Evolutionary conservation across 2,113 vertebrate species (phyloP).

Genomic region (Ophthalmolycus amberensis): DNA sequence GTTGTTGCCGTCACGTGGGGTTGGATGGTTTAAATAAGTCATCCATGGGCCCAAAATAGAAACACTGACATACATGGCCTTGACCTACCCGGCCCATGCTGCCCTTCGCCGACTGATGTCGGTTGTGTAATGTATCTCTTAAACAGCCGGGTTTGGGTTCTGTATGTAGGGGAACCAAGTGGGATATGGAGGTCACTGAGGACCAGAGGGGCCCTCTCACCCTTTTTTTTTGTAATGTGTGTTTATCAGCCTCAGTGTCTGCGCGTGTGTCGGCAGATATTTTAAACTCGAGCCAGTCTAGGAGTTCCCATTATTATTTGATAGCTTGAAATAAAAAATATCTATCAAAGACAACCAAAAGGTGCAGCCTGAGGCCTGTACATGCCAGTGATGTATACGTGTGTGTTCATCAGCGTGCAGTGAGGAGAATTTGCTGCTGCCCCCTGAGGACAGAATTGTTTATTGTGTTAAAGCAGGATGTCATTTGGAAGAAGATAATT

Average conservation of each 20-base stretch:
- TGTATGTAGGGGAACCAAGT: slow-evolving; percentile 3
- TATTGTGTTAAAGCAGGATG: slow-evolving; percentile 54
- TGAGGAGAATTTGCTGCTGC: slow-evolving; percentile 20
- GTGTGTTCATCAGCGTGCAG: slow-evolving; percentile 25
- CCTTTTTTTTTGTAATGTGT: slow-evolving; percentile 5
- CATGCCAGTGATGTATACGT: slow-evolving; percentile 35
- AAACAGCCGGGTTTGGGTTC: slow-evolving; percentile 1
- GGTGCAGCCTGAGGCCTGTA: slow-evolving; percentile 37
- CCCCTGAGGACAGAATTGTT: slow-evolving; percentile 26
- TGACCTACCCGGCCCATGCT: slow-evolving; percentile 55
- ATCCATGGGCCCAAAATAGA: slow-evolving; percentile 77
- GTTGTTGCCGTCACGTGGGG: slow-evolving; percentile 67
- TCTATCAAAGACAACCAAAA: slow-evolving; percentile 62
- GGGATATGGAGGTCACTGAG: slow-evolving; percentile 39
- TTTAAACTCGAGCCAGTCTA: background rate
- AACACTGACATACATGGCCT: slow-evolving; percentile 57
- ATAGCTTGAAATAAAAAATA: slow-evolving; percentile 66
- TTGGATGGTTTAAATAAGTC: slow-evolving; percentile 81
- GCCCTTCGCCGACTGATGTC: slow-evolving; percentile 37
- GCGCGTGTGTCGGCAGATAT: slow-evolving; percentile 6
- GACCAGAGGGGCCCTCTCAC: slow-evolving; percentile 10
- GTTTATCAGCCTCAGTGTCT: slow-evolving; percentile 11
- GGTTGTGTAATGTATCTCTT: slow-evolving; percentile 32
- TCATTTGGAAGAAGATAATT: slow-evolving; percentile 62
- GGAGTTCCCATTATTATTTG: slow-evolving; percentile 58